Conservation (phyloP, 2,113 vertebrate genomes). For the Okapia johnstoni region DNA sequence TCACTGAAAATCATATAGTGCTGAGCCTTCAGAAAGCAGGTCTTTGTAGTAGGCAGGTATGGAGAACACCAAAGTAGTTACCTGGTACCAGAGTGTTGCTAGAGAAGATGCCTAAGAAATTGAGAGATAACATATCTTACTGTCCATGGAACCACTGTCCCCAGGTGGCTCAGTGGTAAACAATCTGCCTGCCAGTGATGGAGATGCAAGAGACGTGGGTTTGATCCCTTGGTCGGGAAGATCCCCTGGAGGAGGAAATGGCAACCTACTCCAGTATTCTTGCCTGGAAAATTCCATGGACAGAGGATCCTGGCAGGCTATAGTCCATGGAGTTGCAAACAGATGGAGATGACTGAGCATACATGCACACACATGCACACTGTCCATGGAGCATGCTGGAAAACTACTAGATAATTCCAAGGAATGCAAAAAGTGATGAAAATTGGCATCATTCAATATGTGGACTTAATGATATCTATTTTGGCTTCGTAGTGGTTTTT, state of each 20-base stretch:
- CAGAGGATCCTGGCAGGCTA: neutral
- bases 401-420: neutral
- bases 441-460: neutral
- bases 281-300: neutral
- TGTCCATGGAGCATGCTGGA: neutral
- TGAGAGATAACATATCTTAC: neutral
- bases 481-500: neutral
- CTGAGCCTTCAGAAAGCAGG: neutral
- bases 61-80: neutral
- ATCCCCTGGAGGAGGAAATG: neutral
- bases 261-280: neutral
- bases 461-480: neutral
- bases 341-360: neutral
- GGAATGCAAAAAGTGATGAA: neutral
- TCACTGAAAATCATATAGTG: neutral
- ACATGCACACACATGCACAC: neutral
- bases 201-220: neutral
- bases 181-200: neutral
- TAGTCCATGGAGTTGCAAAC: neutral
- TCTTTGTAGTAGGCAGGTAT: neutral
- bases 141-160: fast-evolving
- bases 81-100: neutral
- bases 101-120: neutral
- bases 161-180: neutral
- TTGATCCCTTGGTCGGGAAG: neutral